A percentile compares a stretch with the other conserved stretches of the same genome.
Evolutionary conservation across 1,140 invertebrate species (phyloP).

Genomic region (Drosophila orosa): DNA sequence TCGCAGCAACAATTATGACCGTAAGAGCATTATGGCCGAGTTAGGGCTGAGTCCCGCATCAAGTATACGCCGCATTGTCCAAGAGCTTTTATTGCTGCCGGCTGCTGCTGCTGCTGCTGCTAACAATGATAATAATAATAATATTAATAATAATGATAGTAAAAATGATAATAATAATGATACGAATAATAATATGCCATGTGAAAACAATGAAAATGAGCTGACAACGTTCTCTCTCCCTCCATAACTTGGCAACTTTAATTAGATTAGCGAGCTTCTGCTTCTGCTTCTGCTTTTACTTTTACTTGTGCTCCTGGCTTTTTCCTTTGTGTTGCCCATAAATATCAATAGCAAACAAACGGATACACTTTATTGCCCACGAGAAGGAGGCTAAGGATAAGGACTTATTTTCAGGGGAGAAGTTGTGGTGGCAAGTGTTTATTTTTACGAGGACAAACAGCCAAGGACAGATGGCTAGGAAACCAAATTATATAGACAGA

Average conservation of each 20-base stretch:
- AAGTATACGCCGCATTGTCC: slow-evolving; percentile 37
- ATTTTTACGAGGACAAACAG: background rate
- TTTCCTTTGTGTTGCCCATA: slow-evolving; percentile 11
- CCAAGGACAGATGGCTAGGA: too few relatives aligned
- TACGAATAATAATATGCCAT: slow-evolving; percentile 40
- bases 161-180: background rate
- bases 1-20: slow-evolving; percentile 37
- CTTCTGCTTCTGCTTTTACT: slow-evolving; percentile 2
- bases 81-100: background rate
- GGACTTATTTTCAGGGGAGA: background rate
- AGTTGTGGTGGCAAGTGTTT: background rate
- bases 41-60: slow-evolving; percentile 5
- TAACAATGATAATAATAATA: background rate
- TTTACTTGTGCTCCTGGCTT: background rate
- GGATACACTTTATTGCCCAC: slow-evolving; percentile 3
- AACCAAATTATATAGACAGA: background rate
- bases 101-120: background rate
- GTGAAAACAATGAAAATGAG: slow-evolving; percentile 48
- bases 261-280: slow-evolving; percentile 54
- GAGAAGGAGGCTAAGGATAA: background rate
- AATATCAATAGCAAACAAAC: slow-evolving; percentile 37
- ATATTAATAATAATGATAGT: background rate
- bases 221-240: slow-evolving; percentile 4
- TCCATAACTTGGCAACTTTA: slow-evolving; percentile 55
- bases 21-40: slow-evolving; percentile 52